phyloP scores from a whole-genome alignment of 2,888 invertebrate genomes.

The Crocallis elinguaria region DNA sequence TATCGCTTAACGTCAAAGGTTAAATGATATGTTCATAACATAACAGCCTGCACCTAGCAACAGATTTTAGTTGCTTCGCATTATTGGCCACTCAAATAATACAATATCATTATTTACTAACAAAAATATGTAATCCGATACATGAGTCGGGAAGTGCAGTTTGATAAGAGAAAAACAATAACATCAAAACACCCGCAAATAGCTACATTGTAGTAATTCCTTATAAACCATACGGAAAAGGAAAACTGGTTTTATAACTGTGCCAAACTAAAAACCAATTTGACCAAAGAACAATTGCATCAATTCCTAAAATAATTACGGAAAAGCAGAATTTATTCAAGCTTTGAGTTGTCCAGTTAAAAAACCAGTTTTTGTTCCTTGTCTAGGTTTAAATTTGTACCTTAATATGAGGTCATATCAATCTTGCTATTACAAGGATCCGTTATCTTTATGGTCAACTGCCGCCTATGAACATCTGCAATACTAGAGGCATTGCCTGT shows the following conservation, averaged over 20 bases:
- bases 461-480: no score
- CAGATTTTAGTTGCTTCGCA: conserved; percentile 10
- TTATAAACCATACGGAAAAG: neutral
- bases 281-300: no score
- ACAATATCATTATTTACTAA: conserved; percentile 3
- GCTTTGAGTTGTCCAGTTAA: neutral
- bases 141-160: conserved; percentile 9
- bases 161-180: conserved; percentile 9
- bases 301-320: neutral
- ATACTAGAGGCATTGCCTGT: no score
- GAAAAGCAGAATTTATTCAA: neutral
- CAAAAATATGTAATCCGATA: neutral
- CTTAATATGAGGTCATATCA: no score
- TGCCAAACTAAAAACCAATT: no score
- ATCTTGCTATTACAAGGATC: no score
- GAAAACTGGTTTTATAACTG: no score
- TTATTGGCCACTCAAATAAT: neutral
- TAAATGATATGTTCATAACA: conserved; percentile 11
- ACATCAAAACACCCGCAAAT: no score
- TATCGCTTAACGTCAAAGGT: conserved; percentile 14
- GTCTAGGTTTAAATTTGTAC: conserved; percentile 20
- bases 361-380: conserved; percentile 25
- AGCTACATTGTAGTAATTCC: neutral
- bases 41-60: conserved; percentile 19
- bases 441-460: no score